Conservation (phyloP, 2,888 invertebrate species). For the Thalpophila matura region DNA sequence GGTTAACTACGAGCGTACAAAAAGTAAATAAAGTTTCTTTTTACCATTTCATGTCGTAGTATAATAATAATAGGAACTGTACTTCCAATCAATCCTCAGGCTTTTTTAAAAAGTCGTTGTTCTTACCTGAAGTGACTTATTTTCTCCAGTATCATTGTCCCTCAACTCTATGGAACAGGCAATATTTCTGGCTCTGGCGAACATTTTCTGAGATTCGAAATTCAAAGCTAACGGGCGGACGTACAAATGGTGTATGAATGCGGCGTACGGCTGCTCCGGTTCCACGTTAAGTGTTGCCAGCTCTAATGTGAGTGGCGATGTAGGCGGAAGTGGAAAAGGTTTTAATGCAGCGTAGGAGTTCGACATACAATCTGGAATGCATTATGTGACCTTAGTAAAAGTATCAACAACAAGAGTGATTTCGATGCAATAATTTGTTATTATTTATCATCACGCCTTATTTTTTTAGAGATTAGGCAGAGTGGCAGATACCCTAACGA, state of each 20-base stretch:
- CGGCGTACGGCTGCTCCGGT: constrained; percentile 95
- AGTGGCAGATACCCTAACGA: neutral
- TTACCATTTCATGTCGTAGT: too few species aligned
- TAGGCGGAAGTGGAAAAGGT: constrained; percentile 96
- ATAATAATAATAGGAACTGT: too few species aligned
- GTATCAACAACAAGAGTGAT: too few species aligned
- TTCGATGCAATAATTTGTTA: too few species aligned
- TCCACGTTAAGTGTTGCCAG: constrained; percentile 95
- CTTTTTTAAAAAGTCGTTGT: too few species aligned
- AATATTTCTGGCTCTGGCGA: constrained; percentile 98
- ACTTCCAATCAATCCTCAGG: too few species aligned
- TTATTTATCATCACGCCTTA: too few species aligned
- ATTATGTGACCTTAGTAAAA: neutral
- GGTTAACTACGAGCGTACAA: too few species aligned
- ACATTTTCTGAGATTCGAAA: constrained; percentile 97
- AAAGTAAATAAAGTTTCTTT: too few species aligned
- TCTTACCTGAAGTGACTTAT: constrained; percentile 93
- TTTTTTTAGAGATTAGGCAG: neutral
- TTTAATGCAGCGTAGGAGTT: constrained; percentile 95
- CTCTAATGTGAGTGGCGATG: constrained; percentile 94
- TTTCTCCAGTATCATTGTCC: constrained; percentile 93
- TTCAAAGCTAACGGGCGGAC: constrained; percentile 96
- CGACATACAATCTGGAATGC: constrained; percentile 94
- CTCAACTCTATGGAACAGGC: constrained; percentile 97
- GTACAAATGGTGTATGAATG: constrained; percentile 97